Evolutionary conservation across 2,888 invertebrate species (phyloP), one percentile per base, ranked within the genome.

Genomic region (Acrobasis consociella): DNA sequence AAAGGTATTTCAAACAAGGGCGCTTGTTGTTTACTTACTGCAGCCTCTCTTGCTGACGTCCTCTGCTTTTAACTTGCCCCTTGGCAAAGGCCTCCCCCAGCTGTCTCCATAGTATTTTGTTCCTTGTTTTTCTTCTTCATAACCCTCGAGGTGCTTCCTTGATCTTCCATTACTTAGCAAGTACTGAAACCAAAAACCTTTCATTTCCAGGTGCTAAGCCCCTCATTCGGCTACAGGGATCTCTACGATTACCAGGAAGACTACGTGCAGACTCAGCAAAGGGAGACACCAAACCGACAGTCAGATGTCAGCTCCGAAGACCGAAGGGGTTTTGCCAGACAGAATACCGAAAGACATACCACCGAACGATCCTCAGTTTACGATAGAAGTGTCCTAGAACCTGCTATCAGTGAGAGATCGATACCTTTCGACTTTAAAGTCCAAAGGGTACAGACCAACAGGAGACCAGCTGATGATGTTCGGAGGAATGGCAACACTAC

Each of bases 401-500:
- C 55, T 5, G 46, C 10, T 7, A 15, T 10, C 9, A 62, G 37
- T 13, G 62, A 62, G 31, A 46, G 62, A 16, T 62, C 61, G 7
- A 55, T 61, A 31, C 53, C 55, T 8, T 49, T 42, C 11, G 22
- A 61, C 22, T n/a, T 42, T n/a, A 62, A 55, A 31, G 9, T 37
- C 13, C 55, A 55, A 17, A 49, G 49, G 13, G 49, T 38, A 38
- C 55, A 62, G 9, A 46, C 9, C 1, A 61, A 9, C 8, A 55
- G 49, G 16, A 55, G 55, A 38, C 13, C 37, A 16, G 10, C 17
- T 16, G 62, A 55, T 9, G 55, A 16, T 13, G 17, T 2, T 37
- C 46, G 62, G 11, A 62, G 62, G 16, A 62, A 62, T 49, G 38
- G 22, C 13, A 49, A 62, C 17, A 55, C 62, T 3, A 37, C 55